Percentiles rank a stretch among this genome's conserved stretches.
Conservation (phyloP, 1,140 invertebrate species). For the Calliphora vicina region DNA sequence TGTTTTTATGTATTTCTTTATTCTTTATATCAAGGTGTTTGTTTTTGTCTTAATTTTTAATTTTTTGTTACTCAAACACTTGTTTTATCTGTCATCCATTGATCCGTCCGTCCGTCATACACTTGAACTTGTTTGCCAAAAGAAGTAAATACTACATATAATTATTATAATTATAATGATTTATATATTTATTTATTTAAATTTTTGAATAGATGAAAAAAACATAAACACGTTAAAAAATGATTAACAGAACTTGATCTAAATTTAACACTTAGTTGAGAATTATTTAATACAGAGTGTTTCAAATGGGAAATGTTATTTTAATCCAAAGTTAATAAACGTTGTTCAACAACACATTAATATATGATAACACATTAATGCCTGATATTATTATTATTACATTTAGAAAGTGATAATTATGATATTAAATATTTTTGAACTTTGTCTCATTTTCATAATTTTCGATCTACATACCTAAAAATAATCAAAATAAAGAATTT, state of each 20-base stretch:
- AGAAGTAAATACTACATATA: too few species aligned
- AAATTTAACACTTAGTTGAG: not conserved
- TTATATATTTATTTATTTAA: not conserved
- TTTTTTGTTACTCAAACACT: not conserved
- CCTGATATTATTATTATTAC: too few species aligned
- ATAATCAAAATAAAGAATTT: too few species aligned
- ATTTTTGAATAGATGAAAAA: not conserved
- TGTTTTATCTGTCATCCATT: not conserved
- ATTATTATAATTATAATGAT: not conserved
- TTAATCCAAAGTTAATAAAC: too few species aligned
- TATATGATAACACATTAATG: too few species aligned
- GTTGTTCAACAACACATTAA: too few species aligned
- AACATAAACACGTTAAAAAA: not conserved
- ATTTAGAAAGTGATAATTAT: too few species aligned
- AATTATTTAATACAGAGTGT: not conserved
- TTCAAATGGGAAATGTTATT: too few species aligned
- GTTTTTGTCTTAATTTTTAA: not conserved
- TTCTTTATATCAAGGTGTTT: not conserved
- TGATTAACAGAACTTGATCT: not conserved
- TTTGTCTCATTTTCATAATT: too few species aligned
- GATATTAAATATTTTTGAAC: too few species aligned
- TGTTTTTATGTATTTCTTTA: not conserved
- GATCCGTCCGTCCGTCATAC: not conserved
- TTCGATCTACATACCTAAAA: too few species aligned
- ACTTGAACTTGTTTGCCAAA: slow-evolving; percentile 11